Evolutionary conservation across 2,888 invertebrate genomes (phyloP).

Genomic region (Malthinus flaveolus): DNA sequence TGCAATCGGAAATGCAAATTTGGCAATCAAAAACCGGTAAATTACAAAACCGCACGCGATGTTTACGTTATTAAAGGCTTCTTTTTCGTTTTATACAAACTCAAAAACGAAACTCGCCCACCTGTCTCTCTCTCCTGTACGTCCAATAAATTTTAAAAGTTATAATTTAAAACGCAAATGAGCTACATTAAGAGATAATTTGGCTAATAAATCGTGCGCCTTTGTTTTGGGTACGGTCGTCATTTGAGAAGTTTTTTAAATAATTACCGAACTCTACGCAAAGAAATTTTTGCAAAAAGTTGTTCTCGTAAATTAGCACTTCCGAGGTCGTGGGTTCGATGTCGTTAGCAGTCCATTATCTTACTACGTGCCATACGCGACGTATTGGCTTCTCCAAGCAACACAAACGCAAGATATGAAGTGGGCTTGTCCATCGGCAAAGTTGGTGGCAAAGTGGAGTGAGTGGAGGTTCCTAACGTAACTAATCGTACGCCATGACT

Average conservation of each 20-base stretch:
- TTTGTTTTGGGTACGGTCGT: conserved; percentile 2
- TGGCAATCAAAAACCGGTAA: conserved; percentile 27
- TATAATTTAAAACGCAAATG: conserved; percentile 11
- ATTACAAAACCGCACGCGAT: conserved; percentile 16
- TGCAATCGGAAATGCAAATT: conserved; percentile 41
- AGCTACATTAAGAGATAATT: background rate
- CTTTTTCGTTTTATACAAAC: background rate
- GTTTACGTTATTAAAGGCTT: conserved; percentile 8
- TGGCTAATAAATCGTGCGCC: conserved; percentile 2
- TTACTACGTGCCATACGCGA: too few species aligned
- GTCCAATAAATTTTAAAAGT: conserved; percentile 1
- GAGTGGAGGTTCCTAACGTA: too few species aligned
- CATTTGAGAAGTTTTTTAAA: background rate
- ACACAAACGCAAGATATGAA: too few species aligned
- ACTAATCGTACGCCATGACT: too few species aligned
- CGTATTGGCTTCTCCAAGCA: too few species aligned
- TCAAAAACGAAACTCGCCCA: conserved; percentile 7
- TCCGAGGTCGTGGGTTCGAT: too few species aligned
- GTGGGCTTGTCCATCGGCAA: too few species aligned
- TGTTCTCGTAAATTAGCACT: too few species aligned
- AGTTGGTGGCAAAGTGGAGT: too few species aligned
- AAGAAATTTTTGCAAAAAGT: too few species aligned
- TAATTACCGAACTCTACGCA: too few species aligned
- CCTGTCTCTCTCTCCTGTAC: background rate
- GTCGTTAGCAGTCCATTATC: too few species aligned